Percentiles rank a stretch among this genome's conserved stretches.
These are phyloP conservation scores for Heliangelus exortis DNA, from an alignment of 2,797 vertebrate genomes.

Conservation along the genomic window DNA sequence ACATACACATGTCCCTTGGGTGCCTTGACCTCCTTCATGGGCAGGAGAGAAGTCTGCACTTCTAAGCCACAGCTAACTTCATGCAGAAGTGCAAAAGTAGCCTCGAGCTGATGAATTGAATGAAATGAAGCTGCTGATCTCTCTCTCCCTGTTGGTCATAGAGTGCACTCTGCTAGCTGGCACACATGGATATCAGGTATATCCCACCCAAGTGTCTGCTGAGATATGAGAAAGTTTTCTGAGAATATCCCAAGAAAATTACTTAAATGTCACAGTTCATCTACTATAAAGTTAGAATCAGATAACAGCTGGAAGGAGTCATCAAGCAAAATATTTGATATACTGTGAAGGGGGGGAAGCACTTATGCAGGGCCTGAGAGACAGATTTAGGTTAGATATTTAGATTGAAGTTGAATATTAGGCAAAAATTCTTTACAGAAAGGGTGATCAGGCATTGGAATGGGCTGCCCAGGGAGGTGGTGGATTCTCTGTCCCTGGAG, in stretches of 20 bases:
- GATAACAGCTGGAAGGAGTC: not conserved
- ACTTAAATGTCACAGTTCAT: not conserved
- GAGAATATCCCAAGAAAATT: not conserved
- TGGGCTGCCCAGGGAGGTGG: too few relatives aligned
- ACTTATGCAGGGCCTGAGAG: not conserved
- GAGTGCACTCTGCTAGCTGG: not conserved
- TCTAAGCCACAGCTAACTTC: not conserved
- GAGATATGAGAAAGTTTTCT: not conserved
- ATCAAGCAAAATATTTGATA: not conserved
- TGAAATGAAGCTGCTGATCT: not conserved
- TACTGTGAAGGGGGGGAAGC: not conserved
- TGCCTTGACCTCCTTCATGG: not conserved
- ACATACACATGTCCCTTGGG: not conserved
- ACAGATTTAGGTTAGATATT: too few relatives aligned
- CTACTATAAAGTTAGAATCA: not conserved
- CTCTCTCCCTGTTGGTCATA: not conserved
- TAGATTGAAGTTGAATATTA: too few relatives aligned
- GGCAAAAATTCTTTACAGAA: too few relatives aligned
- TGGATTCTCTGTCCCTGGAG: too few relatives aligned
- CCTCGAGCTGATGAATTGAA: not conserved
- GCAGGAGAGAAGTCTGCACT: not conserved
- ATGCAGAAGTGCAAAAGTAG: not conserved
- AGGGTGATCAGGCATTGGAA: too few relatives aligned
- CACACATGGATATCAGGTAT: rapidly evolving
- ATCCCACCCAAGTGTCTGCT: not conserved